These are phyloP conservation scores for Scaptomyza caliginosa DNA, from an alignment of 2,888 invertebrate genomes.

Conservation along the genomic window DNA sequence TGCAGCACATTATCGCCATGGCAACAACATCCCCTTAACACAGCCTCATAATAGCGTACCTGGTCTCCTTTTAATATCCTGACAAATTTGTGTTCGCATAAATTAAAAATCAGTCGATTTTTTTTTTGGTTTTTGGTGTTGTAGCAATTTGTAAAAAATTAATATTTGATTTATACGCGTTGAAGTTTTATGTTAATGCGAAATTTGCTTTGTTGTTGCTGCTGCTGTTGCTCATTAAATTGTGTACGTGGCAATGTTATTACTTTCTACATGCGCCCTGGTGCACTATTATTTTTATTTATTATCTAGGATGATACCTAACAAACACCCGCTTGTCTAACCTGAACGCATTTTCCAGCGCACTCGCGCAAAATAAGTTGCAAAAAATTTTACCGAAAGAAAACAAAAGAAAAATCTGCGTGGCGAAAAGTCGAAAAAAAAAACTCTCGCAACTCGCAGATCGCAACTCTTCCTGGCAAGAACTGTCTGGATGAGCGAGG, in stretches of 20 bases:
- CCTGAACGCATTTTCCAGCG: slow-evolving; percentile 42
- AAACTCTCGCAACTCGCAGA: slow-evolving; percentile 28
- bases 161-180: slow-evolving; percentile 67
- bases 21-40: slow-evolving; percentile 4
- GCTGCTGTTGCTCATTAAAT: slow-evolving; percentile 42
- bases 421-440: slow-evolving; percentile 35
- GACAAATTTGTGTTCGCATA: slow-evolving; percentile 71
- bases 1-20: slow-evolving; percentile 37
- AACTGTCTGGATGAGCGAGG: slow-evolving; percentile 26
- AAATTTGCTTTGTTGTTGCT: slow-evolving; percentile 16
- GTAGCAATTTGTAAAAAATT: slow-evolving; percentile 62
- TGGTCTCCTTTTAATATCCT: slow-evolving; percentile 59
- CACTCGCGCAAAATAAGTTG: slow-evolving; percentile 66
- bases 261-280: slow-evolving; percentile 40
- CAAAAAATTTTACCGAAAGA: slow-evolving; percentile 51
- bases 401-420: slow-evolving; percentile 51
- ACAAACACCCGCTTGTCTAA: not conserved
- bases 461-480: not conserved
- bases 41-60: not conserved
- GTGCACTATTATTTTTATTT: slow-evolving; percentile 52
- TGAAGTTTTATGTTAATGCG: slow-evolving; percentile 55
- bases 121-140: slow-evolving; percentile 22
- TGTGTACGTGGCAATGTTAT: slow-evolving; percentile 44
- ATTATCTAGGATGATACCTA: slow-evolving; percentile 48
- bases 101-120: slow-evolving; percentile 67